phyloP scores from a whole-genome alignment of 1,140 invertebrate species.

The Aphelinus certus region DNA sequence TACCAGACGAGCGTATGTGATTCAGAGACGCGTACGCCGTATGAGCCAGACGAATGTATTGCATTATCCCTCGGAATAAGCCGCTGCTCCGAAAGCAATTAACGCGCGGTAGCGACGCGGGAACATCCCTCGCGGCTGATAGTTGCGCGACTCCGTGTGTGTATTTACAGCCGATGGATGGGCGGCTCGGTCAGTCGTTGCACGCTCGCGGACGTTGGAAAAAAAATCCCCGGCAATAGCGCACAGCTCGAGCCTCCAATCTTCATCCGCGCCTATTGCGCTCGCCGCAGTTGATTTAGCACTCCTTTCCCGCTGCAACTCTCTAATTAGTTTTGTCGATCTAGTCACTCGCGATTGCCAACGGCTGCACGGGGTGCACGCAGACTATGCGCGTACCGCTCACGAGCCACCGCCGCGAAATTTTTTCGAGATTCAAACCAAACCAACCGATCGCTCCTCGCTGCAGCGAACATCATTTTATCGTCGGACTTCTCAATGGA shows the following conservation, averaged over 20 bases:
- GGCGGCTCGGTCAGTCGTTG: background rate
- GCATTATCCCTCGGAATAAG: slow-evolving; percentile 53
- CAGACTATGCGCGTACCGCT: no score
- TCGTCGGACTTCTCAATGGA: no score
- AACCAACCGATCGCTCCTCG: no score
- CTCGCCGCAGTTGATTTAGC: no score
- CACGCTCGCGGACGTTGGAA: background rate
- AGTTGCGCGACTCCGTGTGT: background rate
- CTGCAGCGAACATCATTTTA: no score
- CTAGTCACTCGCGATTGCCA: no score
- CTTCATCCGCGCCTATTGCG: background rate
- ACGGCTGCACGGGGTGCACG: no score
- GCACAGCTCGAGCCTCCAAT: background rate
- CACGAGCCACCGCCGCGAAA: no score
- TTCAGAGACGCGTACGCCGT: background rate
- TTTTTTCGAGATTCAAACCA: no score
- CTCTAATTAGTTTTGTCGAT: no score
- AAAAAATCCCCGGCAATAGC: background rate
- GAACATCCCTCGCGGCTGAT: background rate
- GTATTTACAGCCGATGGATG: background rate
- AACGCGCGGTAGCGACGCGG: slow-evolving; percentile 36
- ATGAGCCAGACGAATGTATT: slow-evolving; percentile 41
- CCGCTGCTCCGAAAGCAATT: slow-evolving; percentile 49
- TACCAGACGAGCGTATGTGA: no score
- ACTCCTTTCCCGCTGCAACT: no score